Conservation (phyloP, 2,113 vertebrate species). For the Hemiscyllium ocellatum region DNA sequence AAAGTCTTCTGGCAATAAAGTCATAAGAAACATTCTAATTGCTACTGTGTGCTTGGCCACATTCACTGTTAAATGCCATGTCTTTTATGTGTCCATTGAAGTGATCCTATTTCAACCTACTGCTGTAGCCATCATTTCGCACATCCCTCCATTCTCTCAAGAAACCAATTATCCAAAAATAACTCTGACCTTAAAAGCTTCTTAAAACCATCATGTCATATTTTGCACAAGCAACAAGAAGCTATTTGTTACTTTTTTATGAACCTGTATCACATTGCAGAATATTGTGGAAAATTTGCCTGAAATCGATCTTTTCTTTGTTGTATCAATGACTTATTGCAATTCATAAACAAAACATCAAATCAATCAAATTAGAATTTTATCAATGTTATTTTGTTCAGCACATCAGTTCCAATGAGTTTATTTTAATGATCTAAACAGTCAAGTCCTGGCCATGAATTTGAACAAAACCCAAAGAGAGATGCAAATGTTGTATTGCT, state of each 20-base stretch:
- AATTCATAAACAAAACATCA: background rate
- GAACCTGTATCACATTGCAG: background rate
- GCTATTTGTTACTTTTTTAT: background rate
- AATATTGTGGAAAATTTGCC: background rate
- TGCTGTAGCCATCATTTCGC: background rate
- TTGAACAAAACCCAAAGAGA: no score
- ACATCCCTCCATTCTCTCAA: background rate
- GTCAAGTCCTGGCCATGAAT: background rate
- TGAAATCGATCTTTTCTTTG: background rate
- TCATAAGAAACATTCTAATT: background rate
- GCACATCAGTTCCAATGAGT: background rate
- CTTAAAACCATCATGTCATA: background rate
- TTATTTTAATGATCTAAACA: background rate
- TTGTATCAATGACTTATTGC: background rate
- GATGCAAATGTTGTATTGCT: no score
- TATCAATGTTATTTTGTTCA: background rate
- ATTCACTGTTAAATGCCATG: background rate
- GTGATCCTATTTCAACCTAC: background rate
- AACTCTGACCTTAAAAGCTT: slow-evolving; percentile 23
- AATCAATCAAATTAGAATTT: background rate
- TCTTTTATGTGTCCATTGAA: slow-evolving; percentile 25
- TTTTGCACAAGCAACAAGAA: background rate
- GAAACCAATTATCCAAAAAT: slow-evolving; percentile 29
- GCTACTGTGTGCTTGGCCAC: background rate
- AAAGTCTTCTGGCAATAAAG: background rate